These are phyloP conservation scores for Phalacrocorax brasilianus DNA, from an alignment of 2,113 vertebrate species.

Conservation along the genomic window DNA sequence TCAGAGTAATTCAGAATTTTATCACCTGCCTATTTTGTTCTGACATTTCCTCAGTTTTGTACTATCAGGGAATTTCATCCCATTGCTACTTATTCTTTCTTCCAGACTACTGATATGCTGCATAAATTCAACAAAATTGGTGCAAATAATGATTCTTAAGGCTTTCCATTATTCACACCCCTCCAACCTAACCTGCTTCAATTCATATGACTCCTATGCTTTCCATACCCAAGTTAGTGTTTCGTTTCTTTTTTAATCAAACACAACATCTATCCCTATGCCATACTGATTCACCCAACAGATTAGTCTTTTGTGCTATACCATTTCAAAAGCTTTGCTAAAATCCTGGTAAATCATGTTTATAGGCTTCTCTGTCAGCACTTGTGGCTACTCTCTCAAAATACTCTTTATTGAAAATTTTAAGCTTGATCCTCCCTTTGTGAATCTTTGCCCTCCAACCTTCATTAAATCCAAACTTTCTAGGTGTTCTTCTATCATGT, in stretches of 20 bases:
- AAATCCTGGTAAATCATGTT: slow-evolving; percentile 50
- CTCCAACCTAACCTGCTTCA: neutral
- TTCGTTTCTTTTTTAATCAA: slow-evolving; percentile 52
- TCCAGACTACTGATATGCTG: neutral
- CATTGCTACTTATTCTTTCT: slow-evolving; percentile 8
- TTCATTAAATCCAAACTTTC: slow-evolving; percentile 45
- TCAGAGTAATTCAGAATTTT: slow-evolving; percentile 41
- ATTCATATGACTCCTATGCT: neutral
- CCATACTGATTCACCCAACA: slow-evolving; percentile 9
- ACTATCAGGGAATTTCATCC: slow-evolving; percentile 16
- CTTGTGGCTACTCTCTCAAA: slow-evolving; percentile 27
- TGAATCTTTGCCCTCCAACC: slow-evolving; percentile 11
- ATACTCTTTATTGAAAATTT: slow-evolving; percentile 41
- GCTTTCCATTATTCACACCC: neutral
- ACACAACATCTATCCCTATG: slow-evolving; percentile 19
- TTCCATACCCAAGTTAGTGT: neutral
- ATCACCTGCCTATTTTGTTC: slow-evolving; percentile 14
- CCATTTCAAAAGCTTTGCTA: slow-evolving; percentile 9
- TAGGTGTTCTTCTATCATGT: neutral
- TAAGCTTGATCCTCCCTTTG: neutral
- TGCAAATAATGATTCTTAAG: slow-evolving; percentile 2
- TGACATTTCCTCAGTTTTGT: slow-evolving; percentile 2
- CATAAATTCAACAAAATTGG: neutral
- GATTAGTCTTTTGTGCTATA: slow-evolving; percentile 43
- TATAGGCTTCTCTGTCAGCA: slow-evolving; percentile 14